Conservation (phyloP, 2,888 invertebrate genomes). For the Seira ritae region DNA sequence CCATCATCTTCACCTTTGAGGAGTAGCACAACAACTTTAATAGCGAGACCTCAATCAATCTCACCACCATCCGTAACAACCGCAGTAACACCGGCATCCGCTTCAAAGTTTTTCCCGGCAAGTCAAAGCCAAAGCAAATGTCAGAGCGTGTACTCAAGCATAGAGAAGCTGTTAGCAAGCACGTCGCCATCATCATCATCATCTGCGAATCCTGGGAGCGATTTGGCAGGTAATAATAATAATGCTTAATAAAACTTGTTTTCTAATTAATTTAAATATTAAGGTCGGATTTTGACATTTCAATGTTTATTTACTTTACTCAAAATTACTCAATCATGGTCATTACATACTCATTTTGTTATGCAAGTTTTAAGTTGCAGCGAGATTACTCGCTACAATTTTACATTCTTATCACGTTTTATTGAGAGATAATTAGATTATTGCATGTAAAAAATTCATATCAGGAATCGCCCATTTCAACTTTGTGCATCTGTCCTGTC, state of each 20-base stretch:
- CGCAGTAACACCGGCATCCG: conserved; percentile 9
- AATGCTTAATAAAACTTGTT: too few species aligned
- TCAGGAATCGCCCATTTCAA: not conserved
- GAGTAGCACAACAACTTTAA: not conserved
- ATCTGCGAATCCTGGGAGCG: conserved; percentile 12
- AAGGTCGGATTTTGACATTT: conserved; percentile 4
- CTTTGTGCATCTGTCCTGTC: not conserved
- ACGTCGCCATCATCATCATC: conserved; percentile 20
- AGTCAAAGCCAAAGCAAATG: conserved; percentile 44
- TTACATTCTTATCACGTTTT: not conserved
- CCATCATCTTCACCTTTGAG: not conserved
- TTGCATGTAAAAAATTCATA: not conserved
- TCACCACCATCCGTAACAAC: conserved; percentile 21
- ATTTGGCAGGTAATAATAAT: conserved; percentile 45
- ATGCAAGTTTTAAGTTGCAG: conserved; percentile 12
- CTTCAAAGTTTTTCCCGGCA: conserved; percentile 8
- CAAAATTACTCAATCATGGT: not conserved
- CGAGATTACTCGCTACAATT: not conserved
- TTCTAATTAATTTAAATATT: too few species aligned
- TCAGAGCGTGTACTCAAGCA: conserved; percentile 73
- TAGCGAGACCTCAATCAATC: not conserved
- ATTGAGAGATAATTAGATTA: not conserved
- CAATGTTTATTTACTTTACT: not conserved
- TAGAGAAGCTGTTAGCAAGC: conserved; percentile 71
- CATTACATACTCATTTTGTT: not conserved